Evolutionary conservation across 2,888 invertebrate genomes (phyloP).

Genomic region (Perizoma affinitatum): DNA sequence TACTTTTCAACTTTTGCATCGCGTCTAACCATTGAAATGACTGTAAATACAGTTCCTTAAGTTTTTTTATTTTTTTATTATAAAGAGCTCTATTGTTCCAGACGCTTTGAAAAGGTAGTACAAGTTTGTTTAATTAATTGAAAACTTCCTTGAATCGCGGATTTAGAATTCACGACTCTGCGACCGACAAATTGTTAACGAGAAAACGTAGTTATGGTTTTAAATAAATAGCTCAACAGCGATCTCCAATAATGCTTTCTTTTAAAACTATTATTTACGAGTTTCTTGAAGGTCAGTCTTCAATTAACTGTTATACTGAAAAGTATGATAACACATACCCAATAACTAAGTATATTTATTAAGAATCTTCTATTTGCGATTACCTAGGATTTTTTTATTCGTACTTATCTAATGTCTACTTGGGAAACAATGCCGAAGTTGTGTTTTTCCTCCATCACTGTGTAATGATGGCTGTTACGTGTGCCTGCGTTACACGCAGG

Average conservation of each 20-base stretch:
- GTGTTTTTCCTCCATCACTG: slow-evolving; percentile 36
- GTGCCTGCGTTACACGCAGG: slow-evolving; percentile 61
- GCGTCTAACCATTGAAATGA: slow-evolving; percentile 42
- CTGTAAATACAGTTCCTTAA: slow-evolving; percentile 48
- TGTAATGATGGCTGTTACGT: slow-evolving; percentile 41
- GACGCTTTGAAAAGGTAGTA: slow-evolving; percentile 50
- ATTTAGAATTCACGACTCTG: slow-evolving; percentile 45
- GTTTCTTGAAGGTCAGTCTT: no score
- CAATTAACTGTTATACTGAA: no score
- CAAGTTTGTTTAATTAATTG: slow-evolving; percentile 64
- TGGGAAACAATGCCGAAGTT: slow-evolving; percentile 31
- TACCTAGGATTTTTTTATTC: slow-evolving; percentile 25
- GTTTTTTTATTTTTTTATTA: slow-evolving; percentile 58
- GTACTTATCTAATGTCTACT: slow-evolving; percentile 15
- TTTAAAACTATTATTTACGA: neutral
- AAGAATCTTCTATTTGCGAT: neutral
- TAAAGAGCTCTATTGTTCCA: slow-evolving; percentile 61
- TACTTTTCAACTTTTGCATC: no score
- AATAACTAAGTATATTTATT: neutral
- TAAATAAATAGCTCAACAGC: slow-evolving; percentile 2
- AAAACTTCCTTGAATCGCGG: slow-evolving; percentile 54
- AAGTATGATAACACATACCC: no score
- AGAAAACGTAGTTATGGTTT: slow-evolving; percentile 32
- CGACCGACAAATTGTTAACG: slow-evolving; percentile 43
- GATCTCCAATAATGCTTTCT: slow-evolving; percentile 7